Evolutionary conservation across 2,797 vertebrate species (phyloP).

Genomic region (Craterocephalus amniculus): DNA sequence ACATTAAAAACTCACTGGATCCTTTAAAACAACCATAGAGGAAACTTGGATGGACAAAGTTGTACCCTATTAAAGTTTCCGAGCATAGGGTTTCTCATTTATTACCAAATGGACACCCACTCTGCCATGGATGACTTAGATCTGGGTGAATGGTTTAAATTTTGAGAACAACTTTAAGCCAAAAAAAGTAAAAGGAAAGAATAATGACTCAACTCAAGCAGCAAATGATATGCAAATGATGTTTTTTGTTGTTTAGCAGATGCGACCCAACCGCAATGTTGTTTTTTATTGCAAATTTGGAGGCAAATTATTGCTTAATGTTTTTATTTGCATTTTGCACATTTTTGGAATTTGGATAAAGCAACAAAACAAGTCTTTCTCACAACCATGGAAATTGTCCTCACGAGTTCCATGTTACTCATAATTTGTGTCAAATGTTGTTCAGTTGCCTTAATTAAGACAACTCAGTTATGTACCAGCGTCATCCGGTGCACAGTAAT

Average conservation of each 20-base stretch:
- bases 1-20: constrained; percentile 50
- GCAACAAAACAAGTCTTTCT: background rate
- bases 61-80: constrained; percentile 40
- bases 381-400: constrained; percentile 1
- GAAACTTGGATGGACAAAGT: constrained; percentile 51
- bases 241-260: background rate
- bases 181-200: background rate
- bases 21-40: constrained; percentile 31
- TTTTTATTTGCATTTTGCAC: background rate
- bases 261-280: background rate
- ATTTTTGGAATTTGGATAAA: background rate
- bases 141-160: background rate
- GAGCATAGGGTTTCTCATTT: constrained; percentile 38
- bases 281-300: background rate
- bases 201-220: background rate
- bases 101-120: constrained; percentile 28
- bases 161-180: constrained; percentile 11
- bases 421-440: constrained; percentile 3
- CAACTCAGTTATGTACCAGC: background rate
- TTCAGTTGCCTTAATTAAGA: background rate
- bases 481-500: constrained; percentile 26
- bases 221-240: background rate
- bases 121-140: constrained; percentile 17
- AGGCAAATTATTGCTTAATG: background rate
- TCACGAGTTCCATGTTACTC: background rate